A percentile compares a stretch with the other conserved stretches of the same genome.
These are phyloP conservation scores for Notarius lentiginosus DNA, from an alignment of 2,113 vertebrate genomes.

Conservation along the genomic window DNA sequence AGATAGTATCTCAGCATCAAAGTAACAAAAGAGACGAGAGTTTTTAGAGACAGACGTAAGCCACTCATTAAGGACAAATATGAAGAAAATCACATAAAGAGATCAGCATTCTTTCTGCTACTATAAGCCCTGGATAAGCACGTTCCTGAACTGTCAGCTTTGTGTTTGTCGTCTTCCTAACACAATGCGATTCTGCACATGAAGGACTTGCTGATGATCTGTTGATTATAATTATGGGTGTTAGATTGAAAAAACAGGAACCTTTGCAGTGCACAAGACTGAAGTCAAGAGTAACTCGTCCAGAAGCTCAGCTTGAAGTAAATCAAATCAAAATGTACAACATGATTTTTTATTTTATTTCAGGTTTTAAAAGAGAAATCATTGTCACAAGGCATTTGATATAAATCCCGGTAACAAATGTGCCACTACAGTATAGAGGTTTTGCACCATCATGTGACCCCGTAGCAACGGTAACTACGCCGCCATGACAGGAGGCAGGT, in stretches of 20 bases:
- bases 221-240: constrained; percentile 37
- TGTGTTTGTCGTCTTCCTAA: neutral
- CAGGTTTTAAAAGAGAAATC: neutral
- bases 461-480: too few species aligned
- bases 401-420: neutral
- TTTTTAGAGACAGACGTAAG: neutral
- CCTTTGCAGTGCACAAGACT: neutral
- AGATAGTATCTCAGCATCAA: constrained; percentile 23
- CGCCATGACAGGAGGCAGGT: too few species aligned
- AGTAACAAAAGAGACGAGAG: neutral
- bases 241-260: constrained; percentile 5
- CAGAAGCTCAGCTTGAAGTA: neutral
- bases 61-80: neutral
- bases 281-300: neutral
- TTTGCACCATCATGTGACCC: too few species aligned
- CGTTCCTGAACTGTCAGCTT: neutral
- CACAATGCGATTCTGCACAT: constrained; percentile 17
- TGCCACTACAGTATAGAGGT: neutral
- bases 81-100: constrained; percentile 10
- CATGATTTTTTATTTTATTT: neutral
- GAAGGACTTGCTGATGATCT: constrained; percentile 28
- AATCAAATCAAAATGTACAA: neutral
- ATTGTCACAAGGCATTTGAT: neutral
- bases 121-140: neutral
- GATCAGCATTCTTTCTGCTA: neutral